These are phyloP conservation scores for Leucoma salicis DNA, from an alignment of 2,888 invertebrate species.

Conservation along the genomic window DNA sequence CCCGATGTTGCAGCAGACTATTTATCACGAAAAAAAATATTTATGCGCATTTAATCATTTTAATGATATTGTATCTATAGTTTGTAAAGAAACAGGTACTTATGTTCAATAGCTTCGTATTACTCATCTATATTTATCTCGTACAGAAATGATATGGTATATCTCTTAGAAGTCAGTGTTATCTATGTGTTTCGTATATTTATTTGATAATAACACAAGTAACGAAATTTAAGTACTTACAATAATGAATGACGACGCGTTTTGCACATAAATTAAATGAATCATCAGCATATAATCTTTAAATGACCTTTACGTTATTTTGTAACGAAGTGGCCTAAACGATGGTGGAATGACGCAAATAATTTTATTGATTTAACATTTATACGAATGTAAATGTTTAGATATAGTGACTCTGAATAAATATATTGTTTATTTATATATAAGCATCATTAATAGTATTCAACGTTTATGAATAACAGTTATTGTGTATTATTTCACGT, in stretches of 20 bases:
- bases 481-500: no score
- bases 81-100: constrained; percentile 40
- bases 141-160: constrained; percentile 41
- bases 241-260: constrained; percentile 37
- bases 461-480: no score
- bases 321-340: constrained; percentile 47
- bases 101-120: constrained; percentile 48
- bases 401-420: background rate
- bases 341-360: constrained; percentile 18
- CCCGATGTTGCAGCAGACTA: constrained; percentile 65
- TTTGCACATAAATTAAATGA: constrained; percentile 33
- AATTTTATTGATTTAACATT: constrained; percentile 7
- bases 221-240: constrained; percentile 39
- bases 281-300: constrained; percentile 32
- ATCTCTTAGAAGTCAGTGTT: constrained; percentile 47
- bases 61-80: constrained; percentile 14
- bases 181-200: constrained; percentile 34
- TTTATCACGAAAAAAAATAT: constrained; percentile 48
- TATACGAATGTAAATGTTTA: constrained; percentile 12
- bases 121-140: constrained; percentile 50
- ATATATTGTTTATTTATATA: background rate
- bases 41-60: constrained; percentile 62
- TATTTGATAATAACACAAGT: constrained; percentile 49
- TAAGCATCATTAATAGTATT: no score
- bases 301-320: constrained; percentile 38